Evolutionary conservation across 2,797 vertebrate species (phyloP), one percentile per base, ranked within the genome.

Genomic region (Esox masquinongy): DNA sequence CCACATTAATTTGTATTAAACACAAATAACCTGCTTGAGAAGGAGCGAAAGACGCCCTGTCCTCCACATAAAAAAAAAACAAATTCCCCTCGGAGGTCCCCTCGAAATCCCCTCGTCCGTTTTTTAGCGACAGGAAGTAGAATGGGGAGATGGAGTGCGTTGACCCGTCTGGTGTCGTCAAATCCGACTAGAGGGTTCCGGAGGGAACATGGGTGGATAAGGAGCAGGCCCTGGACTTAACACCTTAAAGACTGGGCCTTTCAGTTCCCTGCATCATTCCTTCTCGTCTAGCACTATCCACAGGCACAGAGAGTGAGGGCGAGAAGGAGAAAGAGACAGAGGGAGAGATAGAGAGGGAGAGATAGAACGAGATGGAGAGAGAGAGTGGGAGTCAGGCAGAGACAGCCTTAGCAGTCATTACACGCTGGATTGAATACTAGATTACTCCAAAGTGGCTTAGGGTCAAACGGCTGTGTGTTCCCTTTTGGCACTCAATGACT

Each of bases 361-460:
- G n/a, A 4, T 11, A 43, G 16, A 34, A 53, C n/a, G 19, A 63
- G 56, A 64, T 5, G 34, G 56, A 72, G 56, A 51, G 68, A 59
- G 74, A 39, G 26, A 26, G 50, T 15, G 15, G 16, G 8, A 19
- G 68, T 95, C 94, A 72, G 90, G 92, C 96, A 96, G 97, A 99
- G 97, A 99, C 97, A 98, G 96, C 95, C 95, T 95, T 93, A 93
- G 96, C 96, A 98, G 97, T 97, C 97, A 99, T 99, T 99, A 99
- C 97, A 98, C 95, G 97, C 96, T 98, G 97, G 96, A 98, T 98
- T 99, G 97, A 98, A 99, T 99, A 96, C 96, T 97, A 98, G 97
- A 99, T 99, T 99, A 98, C 96, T 97, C 95, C 96, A 97, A 98
- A 99, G 97, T 99, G 97, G 96, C 96, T 98, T 93, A 94, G 96